These are phyloP conservation scores for Leucophenga maculata DNA, from an alignment of 2,888 invertebrate genomes.

Conservation along the genomic window DNA sequence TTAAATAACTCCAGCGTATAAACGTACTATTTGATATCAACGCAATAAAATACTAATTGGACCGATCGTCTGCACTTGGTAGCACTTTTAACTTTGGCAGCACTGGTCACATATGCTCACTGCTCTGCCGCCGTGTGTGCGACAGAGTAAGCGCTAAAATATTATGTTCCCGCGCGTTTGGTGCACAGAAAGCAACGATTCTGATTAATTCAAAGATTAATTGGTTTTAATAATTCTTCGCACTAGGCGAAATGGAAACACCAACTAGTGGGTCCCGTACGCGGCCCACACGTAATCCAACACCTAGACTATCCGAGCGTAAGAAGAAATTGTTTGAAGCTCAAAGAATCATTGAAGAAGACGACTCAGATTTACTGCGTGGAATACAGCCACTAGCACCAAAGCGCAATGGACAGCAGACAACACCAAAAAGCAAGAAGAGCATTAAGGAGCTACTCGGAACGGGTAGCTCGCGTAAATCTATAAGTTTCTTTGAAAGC, in stretches of 20 bases:
- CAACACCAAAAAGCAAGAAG: constrained; percentile 33
- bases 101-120: too few species aligned
- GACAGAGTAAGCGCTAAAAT: too few species aligned
- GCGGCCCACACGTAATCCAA: constrained; percentile 65
- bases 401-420: constrained; percentile 17
- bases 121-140: too few species aligned
- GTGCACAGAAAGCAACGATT: background rate
- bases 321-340: constrained; percentile 76
- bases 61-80: background rate
- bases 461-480: constrained; percentile 31
- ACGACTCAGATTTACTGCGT: constrained; percentile 47
- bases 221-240: background rate
- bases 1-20: too few species aligned
- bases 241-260: constrained; percentile 62
- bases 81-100: background rate
- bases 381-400: constrained; percentile 55
- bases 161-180: too few species aligned
- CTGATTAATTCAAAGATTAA: background rate
- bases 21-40: too few species aligned
- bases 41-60: too few species aligned
- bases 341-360: constrained; percentile 45
- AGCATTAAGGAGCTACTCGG: constrained; percentile 32
- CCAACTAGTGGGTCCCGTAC: constrained; percentile 55
- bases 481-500: constrained; percentile 31
- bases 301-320: constrained; percentile 77